phyloP scores from a whole-genome alignment of 1,140 invertebrate genomes.

The Bombus balteatus region DNA sequence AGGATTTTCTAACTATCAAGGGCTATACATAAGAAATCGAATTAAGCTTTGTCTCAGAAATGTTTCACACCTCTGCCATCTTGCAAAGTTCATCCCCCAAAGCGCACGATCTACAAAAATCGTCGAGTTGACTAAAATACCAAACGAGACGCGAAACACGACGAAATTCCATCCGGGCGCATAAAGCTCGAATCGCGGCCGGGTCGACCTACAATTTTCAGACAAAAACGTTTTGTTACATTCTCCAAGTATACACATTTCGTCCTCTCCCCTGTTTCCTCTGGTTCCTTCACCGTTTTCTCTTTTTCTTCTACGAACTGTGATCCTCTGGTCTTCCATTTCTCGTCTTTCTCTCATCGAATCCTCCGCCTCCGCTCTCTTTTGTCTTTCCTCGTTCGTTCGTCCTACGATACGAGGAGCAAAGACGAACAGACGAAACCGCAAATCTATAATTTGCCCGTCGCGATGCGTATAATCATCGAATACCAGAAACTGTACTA shows the following conservation, averaged over 20 bases:
- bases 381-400: conserved; percentile 21
- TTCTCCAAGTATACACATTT: background rate
- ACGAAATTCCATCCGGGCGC: background rate
- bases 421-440: conserved; percentile 68
- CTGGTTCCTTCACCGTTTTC: conserved; percentile 1
- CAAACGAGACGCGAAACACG: background rate
- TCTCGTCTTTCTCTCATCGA: background rate
- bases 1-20: too few relatives aligned
- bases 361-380: conserved; percentile 19
- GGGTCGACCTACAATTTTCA: conserved; percentile 37
- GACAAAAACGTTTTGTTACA: conserved; percentile 50
- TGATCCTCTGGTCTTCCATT: background rate
- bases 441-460: conserved; percentile 82
- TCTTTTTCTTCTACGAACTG: background rate
- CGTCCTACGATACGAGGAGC: conserved; percentile 38
- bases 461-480: conserved; percentile 81
- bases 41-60: too few relatives aligned
- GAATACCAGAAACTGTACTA: conserved; percentile 83
- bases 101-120: background rate
- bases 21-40: too few relatives aligned
- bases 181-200: background rate
- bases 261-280: background rate
- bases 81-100: background rate
- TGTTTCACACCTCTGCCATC: background rate
- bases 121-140: background rate